Evolutionary conservation across 2,888 invertebrate genomes (phyloP).

Genomic region (Mythimna vitellina): DNA sequence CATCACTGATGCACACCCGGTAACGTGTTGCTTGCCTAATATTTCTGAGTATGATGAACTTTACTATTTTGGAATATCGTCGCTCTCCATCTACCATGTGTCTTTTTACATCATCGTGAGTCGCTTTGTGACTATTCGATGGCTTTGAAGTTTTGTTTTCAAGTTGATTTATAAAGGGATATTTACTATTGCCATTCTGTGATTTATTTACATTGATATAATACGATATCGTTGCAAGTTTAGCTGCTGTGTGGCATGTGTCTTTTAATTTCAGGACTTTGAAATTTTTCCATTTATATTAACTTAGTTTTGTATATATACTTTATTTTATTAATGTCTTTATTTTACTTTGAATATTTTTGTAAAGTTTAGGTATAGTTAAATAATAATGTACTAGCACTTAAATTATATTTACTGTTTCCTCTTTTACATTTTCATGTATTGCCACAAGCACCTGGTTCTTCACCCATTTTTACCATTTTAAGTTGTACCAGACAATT

Average conservation of each 20-base stretch:
- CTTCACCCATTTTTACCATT: background rate
- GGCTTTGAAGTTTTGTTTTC: constrained; percentile 16
- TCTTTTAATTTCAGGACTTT: no score
- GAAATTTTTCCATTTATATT: no score
- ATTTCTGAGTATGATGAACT: constrained; percentile 39
- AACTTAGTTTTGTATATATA: no score
- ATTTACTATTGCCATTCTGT: background rate
- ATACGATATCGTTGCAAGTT: background rate
- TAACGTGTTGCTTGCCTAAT: constrained; percentile 39
- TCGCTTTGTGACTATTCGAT: background rate
- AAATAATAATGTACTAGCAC: no score
- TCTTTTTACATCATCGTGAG: background rate
- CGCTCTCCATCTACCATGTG: background rate
- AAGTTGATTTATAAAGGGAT: background rate
- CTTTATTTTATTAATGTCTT: no score
- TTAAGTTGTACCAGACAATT: constrained; percentile 12
- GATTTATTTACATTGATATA: background rate
- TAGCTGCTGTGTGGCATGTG: background rate
- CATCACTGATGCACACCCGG: constrained; percentile 34
- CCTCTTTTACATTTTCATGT: background rate
- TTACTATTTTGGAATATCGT: constrained; percentile 40
- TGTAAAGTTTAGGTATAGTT: no score
- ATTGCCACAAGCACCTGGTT: background rate
- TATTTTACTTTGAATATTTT: no score
- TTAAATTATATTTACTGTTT: no score